Percentiles rank a stretch among this genome's conserved stretches.
Evolutionary conservation across 2,113 vertebrate genomes (phyloP).

Genomic region (Ctenodactylus gundi): DNA sequence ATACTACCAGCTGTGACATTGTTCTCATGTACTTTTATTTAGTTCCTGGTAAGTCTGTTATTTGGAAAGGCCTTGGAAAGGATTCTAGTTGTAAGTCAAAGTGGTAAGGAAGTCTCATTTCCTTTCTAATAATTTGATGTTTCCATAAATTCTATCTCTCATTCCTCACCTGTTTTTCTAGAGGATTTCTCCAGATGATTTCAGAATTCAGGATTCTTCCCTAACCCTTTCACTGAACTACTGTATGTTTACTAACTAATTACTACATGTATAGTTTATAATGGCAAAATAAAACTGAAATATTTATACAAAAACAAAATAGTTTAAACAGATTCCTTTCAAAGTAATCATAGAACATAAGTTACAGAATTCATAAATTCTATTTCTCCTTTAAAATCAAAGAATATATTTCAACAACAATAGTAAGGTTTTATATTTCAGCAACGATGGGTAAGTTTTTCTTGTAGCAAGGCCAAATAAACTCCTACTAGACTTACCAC

Average conservation of each 20-base stretch:
- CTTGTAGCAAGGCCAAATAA: not conserved
- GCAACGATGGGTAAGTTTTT: not conserved
- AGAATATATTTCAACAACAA: not conserved
- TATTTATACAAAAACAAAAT: not conserved
- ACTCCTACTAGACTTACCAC: not conserved
- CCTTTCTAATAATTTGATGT: not conserved
- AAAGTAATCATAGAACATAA: not conserved
- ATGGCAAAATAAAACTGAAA: not conserved
- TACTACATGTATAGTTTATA: not conserved
- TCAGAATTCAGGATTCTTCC: not conserved
- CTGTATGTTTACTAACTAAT: not conserved
- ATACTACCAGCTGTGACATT: not conserved
- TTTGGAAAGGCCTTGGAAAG: not conserved
- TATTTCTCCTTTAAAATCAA: not conserved
- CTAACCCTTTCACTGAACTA: not conserved
- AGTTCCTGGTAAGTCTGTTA: not conserved
- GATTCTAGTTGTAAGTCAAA: not conserved
- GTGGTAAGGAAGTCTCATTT: not conserved
- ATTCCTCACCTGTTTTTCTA: not conserved
- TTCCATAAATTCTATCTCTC: not conserved
- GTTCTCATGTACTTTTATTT: not conserved
- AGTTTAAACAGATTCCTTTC: not conserved
- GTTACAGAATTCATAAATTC: not conserved
- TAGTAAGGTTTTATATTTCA: too few relatives aligned
- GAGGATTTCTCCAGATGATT: not conserved